phyloP scores from a whole-genome alignment of 2,888 invertebrate genomes.

The Thecophora atra region DNA sequence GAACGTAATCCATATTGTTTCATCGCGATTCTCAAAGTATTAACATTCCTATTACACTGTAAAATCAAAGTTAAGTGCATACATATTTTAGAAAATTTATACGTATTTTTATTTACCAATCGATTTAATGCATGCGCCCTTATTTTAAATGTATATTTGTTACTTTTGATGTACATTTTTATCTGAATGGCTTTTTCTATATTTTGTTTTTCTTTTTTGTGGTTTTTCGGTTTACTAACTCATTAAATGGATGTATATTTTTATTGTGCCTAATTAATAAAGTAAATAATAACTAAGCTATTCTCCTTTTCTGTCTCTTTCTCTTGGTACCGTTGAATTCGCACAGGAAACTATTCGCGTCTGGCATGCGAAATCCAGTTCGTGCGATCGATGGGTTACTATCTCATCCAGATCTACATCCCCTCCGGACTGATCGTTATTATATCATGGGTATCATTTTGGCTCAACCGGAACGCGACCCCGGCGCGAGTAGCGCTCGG shows the following conservation, averaged over 20 bases:
- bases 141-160: not conserved
- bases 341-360: constrained; percentile 89
- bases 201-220: not conserved
- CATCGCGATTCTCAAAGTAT: no score
- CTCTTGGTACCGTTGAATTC: constrained; percentile 18
- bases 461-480: constrained; percentile 94
- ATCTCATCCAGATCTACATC: constrained; percentile 98
- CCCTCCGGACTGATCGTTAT: constrained; percentile 96
- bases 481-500: constrained; percentile 93
- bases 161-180: constrained; percentile 32
- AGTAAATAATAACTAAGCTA: constrained; percentile 51
- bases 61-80: no score
- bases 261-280: constrained; percentile 25
- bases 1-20: no score
- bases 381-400: constrained; percentile 98
- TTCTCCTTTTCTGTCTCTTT: constrained; percentile 48
- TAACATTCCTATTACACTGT: no score
- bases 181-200: constrained; percentile 29
- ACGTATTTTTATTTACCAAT: no score
- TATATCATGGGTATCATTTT: constrained; percentile 97
- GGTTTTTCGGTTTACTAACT: constrained; percentile 11
- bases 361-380: constrained; percentile 96
- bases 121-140: no score
- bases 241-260: constrained; percentile 7
- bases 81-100: no score